A percentile compares a stretch with the other conserved stretches of the same genome.
Evolutionary conservation across 1,140 invertebrate species (phyloP).

Genomic region (Daktulosphaira vitifoliae): DNA sequence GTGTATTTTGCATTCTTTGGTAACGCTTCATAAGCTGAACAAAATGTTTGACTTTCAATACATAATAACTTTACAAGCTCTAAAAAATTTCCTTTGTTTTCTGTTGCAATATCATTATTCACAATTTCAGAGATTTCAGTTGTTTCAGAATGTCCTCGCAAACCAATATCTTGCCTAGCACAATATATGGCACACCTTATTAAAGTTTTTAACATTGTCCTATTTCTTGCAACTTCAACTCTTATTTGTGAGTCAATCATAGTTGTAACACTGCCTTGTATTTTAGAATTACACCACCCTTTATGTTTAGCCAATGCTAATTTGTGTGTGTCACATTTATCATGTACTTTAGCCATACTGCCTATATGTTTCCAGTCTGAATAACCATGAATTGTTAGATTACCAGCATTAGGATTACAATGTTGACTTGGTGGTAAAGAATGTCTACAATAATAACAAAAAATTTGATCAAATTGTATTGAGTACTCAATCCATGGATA

Average conservation of each 20-base stretch:
- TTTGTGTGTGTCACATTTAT: constrained; percentile 11
- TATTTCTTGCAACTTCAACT: not conserved
- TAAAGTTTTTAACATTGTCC: constrained; percentile 1
- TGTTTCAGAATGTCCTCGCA: not conserved
- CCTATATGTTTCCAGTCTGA: constrained; percentile 7
- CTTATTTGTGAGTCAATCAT: constrained; percentile 15
- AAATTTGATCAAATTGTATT: not conserved
- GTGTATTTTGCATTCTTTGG: constrained; percentile 8
- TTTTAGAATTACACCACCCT: not conserved
- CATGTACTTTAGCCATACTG: constrained; percentile 1
- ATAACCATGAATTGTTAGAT: constrained; percentile 2
- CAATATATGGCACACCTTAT: constrained; percentile 7
- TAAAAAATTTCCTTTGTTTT: not conserved
- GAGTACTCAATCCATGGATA: constrained; percentile 1
- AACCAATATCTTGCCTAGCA: not conserved
- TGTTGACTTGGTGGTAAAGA: constrained; percentile 1
- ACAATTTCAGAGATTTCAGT: not conserved
- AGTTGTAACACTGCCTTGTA: constrained; percentile 1
- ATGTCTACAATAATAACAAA: constrained; percentile 11
- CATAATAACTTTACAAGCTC: not conserved
- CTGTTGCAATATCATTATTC: constrained; percentile 2
- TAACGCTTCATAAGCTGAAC: not conserved
- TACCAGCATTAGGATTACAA: not conserved
- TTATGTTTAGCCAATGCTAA: not conserved
- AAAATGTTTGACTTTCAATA: not conserved